Evolutionary conservation across 2,797 vertebrate genomes (phyloP).

Genomic region (Anas bernieri): DNA sequence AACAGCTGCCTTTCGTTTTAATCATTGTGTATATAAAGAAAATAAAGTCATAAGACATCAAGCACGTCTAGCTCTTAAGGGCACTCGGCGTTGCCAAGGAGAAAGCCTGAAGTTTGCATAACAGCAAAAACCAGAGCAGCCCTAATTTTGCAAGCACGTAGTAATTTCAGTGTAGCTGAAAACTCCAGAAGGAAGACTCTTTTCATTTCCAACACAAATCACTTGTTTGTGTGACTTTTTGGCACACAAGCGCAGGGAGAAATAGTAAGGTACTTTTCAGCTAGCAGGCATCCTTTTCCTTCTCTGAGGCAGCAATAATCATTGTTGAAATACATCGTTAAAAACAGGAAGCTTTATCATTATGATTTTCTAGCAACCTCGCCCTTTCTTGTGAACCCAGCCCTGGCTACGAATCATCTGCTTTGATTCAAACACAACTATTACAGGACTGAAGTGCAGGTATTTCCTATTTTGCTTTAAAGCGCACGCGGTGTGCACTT

Average conservation of each 20-base stretch:
- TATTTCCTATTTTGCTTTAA: slow-evolving; percentile 71
- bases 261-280: slow-evolving; percentile 31
- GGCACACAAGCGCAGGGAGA: neutral
- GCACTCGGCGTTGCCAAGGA: neutral
- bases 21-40: slow-evolving; percentile 36
- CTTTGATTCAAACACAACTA: slow-evolving; percentile 49
- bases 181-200: slow-evolving; percentile 47
- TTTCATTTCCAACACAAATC: slow-evolving; percentile 57
- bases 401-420: slow-evolving; percentile 27
- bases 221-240: slow-evolving; percentile 44
- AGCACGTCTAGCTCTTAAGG: slow-evolving; percentile 28
- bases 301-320: slow-evolving; percentile 64
- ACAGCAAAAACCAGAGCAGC: neutral
- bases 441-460: slow-evolving; percentile 8
- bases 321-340: slow-evolving; percentile 73
- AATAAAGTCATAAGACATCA: slow-evolving; percentile 30
- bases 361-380: slow-evolving; percentile 70
- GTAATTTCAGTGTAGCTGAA: slow-evolving; percentile 28
- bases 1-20: slow-evolving; percentile 58
- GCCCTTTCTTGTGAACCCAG: slow-evolving; percentile 69
- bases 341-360: slow-evolving; percentile 79
- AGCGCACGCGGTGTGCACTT: neutral
- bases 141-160: neutral
- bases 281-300: slow-evolving; percentile 57
- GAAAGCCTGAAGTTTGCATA: slow-evolving; percentile 30